Evolutionary conservation across 2,113 vertebrate genomes (phyloP).

Genomic region (Seriola aureovittata): DNA sequence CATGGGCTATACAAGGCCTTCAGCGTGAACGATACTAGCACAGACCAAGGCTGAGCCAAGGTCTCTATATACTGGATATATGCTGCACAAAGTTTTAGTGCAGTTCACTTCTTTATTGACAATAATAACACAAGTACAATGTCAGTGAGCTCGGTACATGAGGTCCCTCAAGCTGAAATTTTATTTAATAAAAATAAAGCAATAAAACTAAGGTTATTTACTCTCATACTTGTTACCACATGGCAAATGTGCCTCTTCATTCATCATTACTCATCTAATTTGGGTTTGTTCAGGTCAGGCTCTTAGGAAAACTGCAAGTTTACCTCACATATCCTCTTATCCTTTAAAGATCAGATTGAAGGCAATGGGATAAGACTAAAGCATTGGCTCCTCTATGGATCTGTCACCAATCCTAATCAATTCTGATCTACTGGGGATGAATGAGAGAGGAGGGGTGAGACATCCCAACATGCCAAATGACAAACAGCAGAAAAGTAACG

Average conservation of each 20-base stretch:
- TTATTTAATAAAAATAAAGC: too few relatives aligned
- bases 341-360: neutral
- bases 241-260: neutral
- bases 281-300: neutral
- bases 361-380: neutral
- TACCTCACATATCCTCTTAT: neutral
- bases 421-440: neutral
- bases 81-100: neutral
- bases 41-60: slow-evolving; percentile 8
- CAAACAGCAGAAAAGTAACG: slow-evolving; percentile 10
- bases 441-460: slow-evolving; percentile 6
- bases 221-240: neutral
- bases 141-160: neutral
- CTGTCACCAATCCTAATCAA: slow-evolving; percentile 16
- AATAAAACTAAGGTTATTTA: neutral
- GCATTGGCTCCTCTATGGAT: neutral
- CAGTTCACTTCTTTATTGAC: neutral
- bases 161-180: neutral
- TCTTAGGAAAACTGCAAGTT: too few relatives aligned
- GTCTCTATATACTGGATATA: neutral
- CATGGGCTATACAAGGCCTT: slow-evolving; percentile 13
- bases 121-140: neutral
- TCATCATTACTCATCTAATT: neutral
- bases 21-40: slow-evolving; percentile 5
- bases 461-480: slow-evolving; percentile 18